Percentiles rank a stretch among this genome's conserved stretches.
Conservation (phyloP, 2,797 vertebrate species). For the Thunnus albacares region DNA sequence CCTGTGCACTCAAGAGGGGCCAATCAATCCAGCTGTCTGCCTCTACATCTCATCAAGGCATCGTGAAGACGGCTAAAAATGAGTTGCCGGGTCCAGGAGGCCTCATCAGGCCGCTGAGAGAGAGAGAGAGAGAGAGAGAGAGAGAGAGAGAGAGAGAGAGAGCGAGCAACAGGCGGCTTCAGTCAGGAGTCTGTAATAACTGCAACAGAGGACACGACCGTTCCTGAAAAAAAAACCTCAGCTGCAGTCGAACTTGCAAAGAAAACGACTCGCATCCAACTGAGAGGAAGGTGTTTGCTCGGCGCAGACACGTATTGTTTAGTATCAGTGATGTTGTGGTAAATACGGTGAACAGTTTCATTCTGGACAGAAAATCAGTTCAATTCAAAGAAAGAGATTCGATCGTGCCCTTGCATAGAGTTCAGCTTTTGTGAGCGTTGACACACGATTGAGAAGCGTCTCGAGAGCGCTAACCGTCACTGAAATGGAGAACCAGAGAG, state of each 20-base stretch:
- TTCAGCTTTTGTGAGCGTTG: background rate
- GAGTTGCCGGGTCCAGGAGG: constrained; percentile 54
- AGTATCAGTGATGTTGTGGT: background rate
- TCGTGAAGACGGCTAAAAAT: constrained; percentile 66
- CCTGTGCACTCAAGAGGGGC: constrained; percentile 73
- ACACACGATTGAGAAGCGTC: too few relatives aligned
- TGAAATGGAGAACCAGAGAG: background rate
- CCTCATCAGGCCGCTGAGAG: constrained; percentile 48
- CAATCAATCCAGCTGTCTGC: constrained; percentile 78
- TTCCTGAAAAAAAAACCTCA: constrained; percentile 23
- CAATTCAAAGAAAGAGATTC: background rate
- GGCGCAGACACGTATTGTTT: background rate
- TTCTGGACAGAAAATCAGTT: background rate
- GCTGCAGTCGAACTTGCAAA: background rate
- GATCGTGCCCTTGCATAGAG: too few relatives aligned
- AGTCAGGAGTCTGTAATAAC: constrained; percentile 37
- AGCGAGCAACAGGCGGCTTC: constrained; percentile 39
- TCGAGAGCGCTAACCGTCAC: background rate
- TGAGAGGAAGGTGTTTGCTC: too few relatives aligned
- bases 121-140: background rate
- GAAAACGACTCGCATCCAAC: too few relatives aligned
- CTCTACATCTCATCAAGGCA: constrained; percentile 77
- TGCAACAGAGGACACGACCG: constrained; percentile 30
- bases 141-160: background rate
- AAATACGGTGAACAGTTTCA: background rate